Base-by-base conservation (phyloP, 2,113 vertebrate genomes). In the Triplophysa dalaica region DNA sequence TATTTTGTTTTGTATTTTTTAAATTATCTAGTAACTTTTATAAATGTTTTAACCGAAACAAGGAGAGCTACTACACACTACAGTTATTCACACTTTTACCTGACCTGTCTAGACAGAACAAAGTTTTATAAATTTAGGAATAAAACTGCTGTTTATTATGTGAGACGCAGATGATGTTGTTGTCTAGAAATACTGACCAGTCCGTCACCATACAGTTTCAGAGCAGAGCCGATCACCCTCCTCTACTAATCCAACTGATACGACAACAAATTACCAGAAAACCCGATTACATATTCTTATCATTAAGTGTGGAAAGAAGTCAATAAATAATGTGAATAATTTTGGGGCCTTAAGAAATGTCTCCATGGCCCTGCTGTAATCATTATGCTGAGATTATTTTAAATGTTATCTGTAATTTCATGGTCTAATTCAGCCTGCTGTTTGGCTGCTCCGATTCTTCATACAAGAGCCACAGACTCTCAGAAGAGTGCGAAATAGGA, bases 191-290 rank as follows among this genome's bases (percentile, higher is more conserved):
- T 45, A 45, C 92, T 85, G 89, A 94, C 93, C 95, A 94, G 94
- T 94, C 92, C 95, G 95, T 95, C 95, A 94, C 87, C 91, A 93
- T 56, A 81, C 93, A 93, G 81, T 45, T 56, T 41, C 56, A 14
- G 7, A 94, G 94, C 93, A 93, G 94, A 94, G 94, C 94, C n/a
- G 66, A 16, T n/a, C 24, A 17, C 26, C 70, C 54, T 60, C 70
- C 54, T 73, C 70, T 41, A 63, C 21, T 75, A 60, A 45, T 74
- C 70, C 73, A 19, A 21, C 56, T 74, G 21, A 74, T 61, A 26
- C 38, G 14, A 62, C 73, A 75, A 75, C 60, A 75, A 75, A 75
- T 75, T 45, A 63, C 21, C 73, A 75, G 73, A 75, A 75, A 75
- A 75, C 62, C 41, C 63, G 73, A 75, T 75, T 75, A 75, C 73